These are phyloP conservation scores for Coleophora flavipennella DNA, from an alignment of 2,888 invertebrate species.

Conservation along the genomic window DNA sequence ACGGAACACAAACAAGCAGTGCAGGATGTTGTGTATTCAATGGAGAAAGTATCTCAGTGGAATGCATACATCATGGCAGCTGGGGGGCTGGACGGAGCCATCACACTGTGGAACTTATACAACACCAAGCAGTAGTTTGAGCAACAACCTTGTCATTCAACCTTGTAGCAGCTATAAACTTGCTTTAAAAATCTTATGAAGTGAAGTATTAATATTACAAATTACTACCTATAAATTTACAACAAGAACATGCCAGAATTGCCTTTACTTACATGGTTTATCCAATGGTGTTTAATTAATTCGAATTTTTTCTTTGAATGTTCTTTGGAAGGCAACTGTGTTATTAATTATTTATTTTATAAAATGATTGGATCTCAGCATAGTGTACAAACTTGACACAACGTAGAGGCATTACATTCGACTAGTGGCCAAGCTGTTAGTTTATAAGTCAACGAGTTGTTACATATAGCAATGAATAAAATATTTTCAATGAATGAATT, in stretches of 20 bases:
- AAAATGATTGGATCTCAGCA: slow-evolving; percentile 49
- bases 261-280: slow-evolving; percentile 32
- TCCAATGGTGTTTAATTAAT: slow-evolving; percentile 24
- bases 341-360: slow-evolving; percentile 16
- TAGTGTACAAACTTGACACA: slow-evolving; percentile 35
- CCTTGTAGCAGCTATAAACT: no score
- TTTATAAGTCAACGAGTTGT: slow-evolving; percentile 42
- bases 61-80: slow-evolving; percentile 85
- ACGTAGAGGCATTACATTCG: slow-evolving; percentile 1
- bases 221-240: slow-evolving; percentile 9
- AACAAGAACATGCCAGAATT: slow-evolving; percentile 33
- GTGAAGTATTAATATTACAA: slow-evolving; percentile 6
- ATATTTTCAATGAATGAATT: slow-evolving; percentile 49
- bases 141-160: slow-evolving; percentile 7
- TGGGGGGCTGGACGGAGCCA: slow-evolving; percentile 80
- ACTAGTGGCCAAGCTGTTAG: slow-evolving; percentile 42
- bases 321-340: slow-evolving; percentile 27
- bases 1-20: slow-evolving; percentile 81
- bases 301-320: slow-evolving; percentile 27
- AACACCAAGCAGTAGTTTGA: slow-evolving; percentile 60
- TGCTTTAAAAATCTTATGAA: slow-evolving; percentile 10
- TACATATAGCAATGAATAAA: slow-evolving; percentile 36
- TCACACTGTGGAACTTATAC: slow-evolving; percentile 87
- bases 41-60: slow-evolving; percentile 76
- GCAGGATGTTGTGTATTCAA: slow-evolving; percentile 81